Evolutionary conservation across 37 sponge, comb jelly and placozoan species (phyloP).

Genomic region (Geodia barretti): DNA sequence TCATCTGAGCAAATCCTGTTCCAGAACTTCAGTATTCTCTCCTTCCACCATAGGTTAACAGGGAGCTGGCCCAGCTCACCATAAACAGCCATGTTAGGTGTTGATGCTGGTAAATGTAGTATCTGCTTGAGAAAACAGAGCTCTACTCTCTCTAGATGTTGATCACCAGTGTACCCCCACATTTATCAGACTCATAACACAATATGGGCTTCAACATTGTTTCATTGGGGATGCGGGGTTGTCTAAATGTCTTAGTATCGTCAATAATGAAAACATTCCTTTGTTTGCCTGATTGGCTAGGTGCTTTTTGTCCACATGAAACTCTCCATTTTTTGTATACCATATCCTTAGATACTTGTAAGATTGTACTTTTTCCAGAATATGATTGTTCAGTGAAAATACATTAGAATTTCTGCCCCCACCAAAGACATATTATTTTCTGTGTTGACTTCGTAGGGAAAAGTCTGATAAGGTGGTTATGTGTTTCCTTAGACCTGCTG

Average conservation of each 20-base stretch:
- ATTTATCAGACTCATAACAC: too few species aligned
- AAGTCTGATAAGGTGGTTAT: not conserved
- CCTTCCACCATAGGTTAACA: not conserved
- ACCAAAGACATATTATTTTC: not conserved
- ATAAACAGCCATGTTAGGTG: constrained; percentile 1
- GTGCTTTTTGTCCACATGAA: too few species aligned
- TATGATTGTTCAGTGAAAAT: not conserved
- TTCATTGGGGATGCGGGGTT: too few species aligned
- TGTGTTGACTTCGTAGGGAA: too few species aligned
- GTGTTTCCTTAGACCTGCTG: not conserved
- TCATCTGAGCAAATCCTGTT: not conserved
- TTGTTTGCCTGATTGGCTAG: too few species aligned
- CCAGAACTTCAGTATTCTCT: not conserved
- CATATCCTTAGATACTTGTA: not conserved
- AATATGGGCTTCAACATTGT: too few species aligned
- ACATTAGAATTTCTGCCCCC: not conserved
- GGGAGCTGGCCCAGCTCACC: not conserved
- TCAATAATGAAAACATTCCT: too few species aligned
- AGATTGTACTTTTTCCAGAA: not conserved
- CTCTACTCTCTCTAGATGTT: too few species aligned
- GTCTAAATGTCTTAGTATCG: too few species aligned
- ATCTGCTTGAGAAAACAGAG: too few species aligned
- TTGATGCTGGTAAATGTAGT: too few species aligned
- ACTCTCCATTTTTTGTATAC: not conserved
- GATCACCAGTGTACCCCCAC: too few species aligned